Base-by-base conservation (phyloP, 2,888 invertebrate genomes). In the Meganola albula region DNA sequence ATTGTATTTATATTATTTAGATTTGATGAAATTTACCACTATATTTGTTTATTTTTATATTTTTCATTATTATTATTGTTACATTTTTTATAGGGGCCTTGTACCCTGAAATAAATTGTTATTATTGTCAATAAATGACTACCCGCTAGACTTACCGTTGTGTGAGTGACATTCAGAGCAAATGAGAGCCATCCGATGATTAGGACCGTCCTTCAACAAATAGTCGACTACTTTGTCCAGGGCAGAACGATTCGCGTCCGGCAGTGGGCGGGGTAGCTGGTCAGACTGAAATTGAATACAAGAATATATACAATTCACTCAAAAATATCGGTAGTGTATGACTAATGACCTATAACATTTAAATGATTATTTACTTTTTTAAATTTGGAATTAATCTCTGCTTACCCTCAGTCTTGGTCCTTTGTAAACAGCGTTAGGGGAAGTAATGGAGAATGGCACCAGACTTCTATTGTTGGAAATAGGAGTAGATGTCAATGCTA, bases 151-250 rank as follows among this genome's bases (percentile, higher is more conserved):
- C 73, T 72, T 78, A 88, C 99, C 99, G 75, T 99, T 99, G 71
- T 99, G 99, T 9, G 93, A 91, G 50, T 88, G 90, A 70, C 99
- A 99, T 48, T 93, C 90, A 21, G 88, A 88, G 74, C 99, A 99
- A 60, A 99, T 96, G 45, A 99, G 90, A 10, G 99, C 99, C 85
- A 93, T 99, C 54, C 98, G 91, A 75, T 97, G 95, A 40, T 91
- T 91, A 12, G 98, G 98, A 0, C 98, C 99, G 72, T 99, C 99
- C 23, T 97, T 98, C 23, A 99, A 91, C 40, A 99, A 79, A 66
- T 94, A 97, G 70, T 99, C 99, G 9, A 99, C 92, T 58, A 99
- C 87, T 63, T 93, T 93, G 74, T 98, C 98, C 42, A 98, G 70
- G 16, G 93, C 90, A 4, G 92, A 90, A 37, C 96, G 90, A 44